Base-by-base conservation (phyloP, 1,140 invertebrate genomes). In the Formica selysi region DNA sequence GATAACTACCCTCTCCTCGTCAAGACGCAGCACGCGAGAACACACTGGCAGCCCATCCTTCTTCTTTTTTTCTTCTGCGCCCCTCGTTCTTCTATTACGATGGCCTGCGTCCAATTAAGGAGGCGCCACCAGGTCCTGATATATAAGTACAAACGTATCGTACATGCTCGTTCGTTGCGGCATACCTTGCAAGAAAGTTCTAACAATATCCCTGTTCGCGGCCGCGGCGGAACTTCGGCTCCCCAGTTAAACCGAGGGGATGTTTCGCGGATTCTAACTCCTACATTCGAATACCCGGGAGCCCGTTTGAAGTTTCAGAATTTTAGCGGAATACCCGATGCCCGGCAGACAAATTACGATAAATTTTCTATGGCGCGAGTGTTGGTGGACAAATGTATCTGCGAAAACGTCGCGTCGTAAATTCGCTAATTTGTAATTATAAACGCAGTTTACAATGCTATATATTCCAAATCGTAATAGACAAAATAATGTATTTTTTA, bases 151-250 rank as follows among this genome's bases (percentile, higher is more conserved):
- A 87, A 81, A 90, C 76, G 65, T 87, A 87, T 44, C 38, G 71
- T 70, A 68, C 61, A 83, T 61, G 48, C 80, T 62, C 51, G 59
- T 51, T n/a, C 76, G 67, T 85, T 85, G 86, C 64, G 85, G 88
- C 88, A 90, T 91, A 91, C 89, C 85, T 91, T 87, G 85, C 90
- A 91, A 87, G 91, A 91, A 91, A 91, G 90, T 91, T 91, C 90
- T 87, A 91, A 91, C 91, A 91, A 91, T 91, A 91, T 91, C 90
- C 76, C 68, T 81, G 76, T 87, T 87, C 80, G 90, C 74, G 84
- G 81, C 86, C 84, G 81, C 36, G 78, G 74, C 84, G 73, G 71
- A 91, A 90, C 86, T 91, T 87, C 68, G 76, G 59, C 29, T 85
- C 86, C 85, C 74, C 76, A 68, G 64, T 71, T 90, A 41, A 83